Percentiles rank a stretch among this genome's conserved stretches.
Evolutionary conservation across 2,888 invertebrate species (phyloP).

Genomic region (Gari tellinella): DNA sequence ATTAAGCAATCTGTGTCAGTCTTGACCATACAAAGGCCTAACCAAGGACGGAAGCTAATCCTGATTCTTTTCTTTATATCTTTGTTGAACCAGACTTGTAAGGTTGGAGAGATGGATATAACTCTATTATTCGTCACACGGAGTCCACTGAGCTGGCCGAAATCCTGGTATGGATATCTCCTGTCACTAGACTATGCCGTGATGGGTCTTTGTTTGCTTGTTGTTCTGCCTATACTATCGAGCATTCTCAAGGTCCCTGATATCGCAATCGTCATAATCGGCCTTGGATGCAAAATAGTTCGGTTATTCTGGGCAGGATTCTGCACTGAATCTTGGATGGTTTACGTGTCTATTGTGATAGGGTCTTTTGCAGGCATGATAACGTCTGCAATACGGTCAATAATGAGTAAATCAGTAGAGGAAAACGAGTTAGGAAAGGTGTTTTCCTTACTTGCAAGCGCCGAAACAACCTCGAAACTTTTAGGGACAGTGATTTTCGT

Average conservation of each 20-base stretch:
- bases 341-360: conserved; percentile 78
- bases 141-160: conserved; percentile 79
- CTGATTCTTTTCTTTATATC: conserved; percentile 74
- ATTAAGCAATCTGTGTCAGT: conserved; percentile 74
- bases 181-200: conserved; percentile 82
- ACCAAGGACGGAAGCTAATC: conserved; percentile 67
- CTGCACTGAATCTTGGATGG: conserved; percentile 76
- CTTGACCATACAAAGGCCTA: conserved; percentile 64
- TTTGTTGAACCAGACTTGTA: conserved; percentile 78
- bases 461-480: conserved; percentile 81
- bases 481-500: conserved; percentile 80
- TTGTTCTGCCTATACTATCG: conserved; percentile 80
- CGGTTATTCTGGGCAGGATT: conserved; percentile 78
- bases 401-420: conserved; percentile 81
- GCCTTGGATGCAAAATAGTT: conserved; percentile 78
- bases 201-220: conserved; percentile 80
- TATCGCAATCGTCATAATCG: conserved; percentile 77
- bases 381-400: conserved; percentile 79
- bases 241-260: conserved; percentile 74
- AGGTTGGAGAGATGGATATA: conserved; percentile 81
- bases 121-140: conserved; percentile 79
- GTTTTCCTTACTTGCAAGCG: conserved; percentile 79
- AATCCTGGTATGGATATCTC: conserved; percentile 81
- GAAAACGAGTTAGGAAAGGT: conserved; percentile 81
- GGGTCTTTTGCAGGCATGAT: conserved; percentile 81